These are phyloP conservation scores for Recurvirostra avosetta DNA, from an alignment of 2,113 vertebrate species.

Conservation along the genomic window DNA sequence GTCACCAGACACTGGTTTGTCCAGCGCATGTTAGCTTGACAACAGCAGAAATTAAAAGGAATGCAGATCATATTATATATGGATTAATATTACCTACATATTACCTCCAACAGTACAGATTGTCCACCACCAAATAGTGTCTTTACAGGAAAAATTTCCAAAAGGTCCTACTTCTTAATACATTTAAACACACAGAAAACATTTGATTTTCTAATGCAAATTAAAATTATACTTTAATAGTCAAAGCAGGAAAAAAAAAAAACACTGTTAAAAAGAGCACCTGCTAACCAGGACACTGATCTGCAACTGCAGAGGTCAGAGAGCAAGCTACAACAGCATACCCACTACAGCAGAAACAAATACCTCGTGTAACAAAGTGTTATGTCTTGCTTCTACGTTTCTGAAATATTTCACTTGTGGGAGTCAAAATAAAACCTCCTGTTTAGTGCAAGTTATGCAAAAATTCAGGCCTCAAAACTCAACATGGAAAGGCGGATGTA, in stretches of 20 bases:
- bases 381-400: background rate
- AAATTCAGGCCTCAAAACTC: background rate
- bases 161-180: background rate
- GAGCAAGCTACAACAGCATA: background rate
- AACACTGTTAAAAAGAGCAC: background rate
- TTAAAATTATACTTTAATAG: background rate
- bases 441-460: background rate
- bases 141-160: background rate
- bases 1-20: background rate
- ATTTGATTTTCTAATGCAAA: background rate
- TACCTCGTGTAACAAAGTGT: background rate
- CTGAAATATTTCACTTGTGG: background rate
- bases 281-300: background rate
- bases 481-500: background rate
- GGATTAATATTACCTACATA: background rate
- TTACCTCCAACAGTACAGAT: background rate
- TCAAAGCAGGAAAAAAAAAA: background rate
- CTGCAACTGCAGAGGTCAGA: background rate
- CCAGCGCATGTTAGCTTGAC: background rate
- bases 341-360: background rate
- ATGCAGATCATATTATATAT: background rate
- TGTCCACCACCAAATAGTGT: background rate
- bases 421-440: background rate
- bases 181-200: background rate
- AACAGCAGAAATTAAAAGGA: background rate